Conservation (phyloP, 2,113 vertebrate species). For the Cynocephalus volans region DNA sequence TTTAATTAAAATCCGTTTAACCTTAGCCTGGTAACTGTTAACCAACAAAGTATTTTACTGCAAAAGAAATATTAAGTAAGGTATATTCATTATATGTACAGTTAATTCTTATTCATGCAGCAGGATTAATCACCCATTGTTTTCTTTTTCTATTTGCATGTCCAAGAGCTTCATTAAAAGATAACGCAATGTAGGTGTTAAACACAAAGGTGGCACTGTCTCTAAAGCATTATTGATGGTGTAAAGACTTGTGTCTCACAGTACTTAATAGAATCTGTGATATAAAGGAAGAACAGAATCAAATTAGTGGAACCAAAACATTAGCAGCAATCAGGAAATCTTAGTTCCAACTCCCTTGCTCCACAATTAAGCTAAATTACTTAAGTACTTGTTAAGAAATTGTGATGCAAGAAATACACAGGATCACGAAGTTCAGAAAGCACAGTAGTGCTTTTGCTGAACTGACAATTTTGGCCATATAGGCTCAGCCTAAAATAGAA, state of each 20-base stretch:
- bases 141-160: constrained; percentile 35
- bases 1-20: constrained; percentile 70
- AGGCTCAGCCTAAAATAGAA: background rate
- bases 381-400: constrained; percentile 52
- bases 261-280: background rate
- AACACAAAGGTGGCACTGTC: background rate
- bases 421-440: background rate
- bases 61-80: constrained; percentile 43
- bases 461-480: background rate
- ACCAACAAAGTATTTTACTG: constrained; percentile 36
- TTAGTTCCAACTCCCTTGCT: background rate
- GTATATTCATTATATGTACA: constrained; percentile 50
- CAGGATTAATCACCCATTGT: constrained; percentile 28
- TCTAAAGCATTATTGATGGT: background rate
- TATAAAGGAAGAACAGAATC: constrained; percentile 28
- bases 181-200: constrained; percentile 9
- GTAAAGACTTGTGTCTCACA: background rate
- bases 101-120: background rate
- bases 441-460: background rate
- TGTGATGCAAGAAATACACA: background rate
- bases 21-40: constrained; percentile 56
- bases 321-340: background rate
- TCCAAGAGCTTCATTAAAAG: constrained; percentile 53
- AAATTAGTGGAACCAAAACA: constrained; percentile 48
- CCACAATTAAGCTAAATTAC: constrained; percentile 49